Evolutionary conservation across 2,888 invertebrate genomes (phyloP).

Genomic region (Geophilus truncorum): DNA sequence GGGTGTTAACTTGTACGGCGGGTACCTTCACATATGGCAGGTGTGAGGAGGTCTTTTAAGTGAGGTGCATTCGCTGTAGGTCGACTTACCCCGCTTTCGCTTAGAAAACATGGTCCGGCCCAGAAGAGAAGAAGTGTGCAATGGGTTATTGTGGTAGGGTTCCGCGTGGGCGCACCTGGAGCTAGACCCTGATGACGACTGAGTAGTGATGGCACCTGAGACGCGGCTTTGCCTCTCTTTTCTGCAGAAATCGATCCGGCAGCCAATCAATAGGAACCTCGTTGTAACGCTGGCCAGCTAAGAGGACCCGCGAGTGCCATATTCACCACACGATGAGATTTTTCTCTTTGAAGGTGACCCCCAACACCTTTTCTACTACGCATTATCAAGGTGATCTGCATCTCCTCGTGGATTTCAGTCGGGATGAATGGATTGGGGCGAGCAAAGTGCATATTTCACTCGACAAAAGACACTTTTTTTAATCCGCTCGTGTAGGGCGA

Average conservation of each 20-base stretch:
- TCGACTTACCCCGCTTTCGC: background rate
- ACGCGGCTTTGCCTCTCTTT: conserved; percentile 1
- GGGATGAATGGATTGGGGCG: background rate
- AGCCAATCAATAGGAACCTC: conserved; percentile 12
- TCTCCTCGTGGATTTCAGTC: background rate
- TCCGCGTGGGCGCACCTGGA: conserved; percentile 20
- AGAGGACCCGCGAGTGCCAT: conserved; percentile 16
- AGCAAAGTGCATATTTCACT: background rate
- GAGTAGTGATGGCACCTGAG: background rate
- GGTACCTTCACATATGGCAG: background rate
- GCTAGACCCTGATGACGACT: conserved; percentile 20
- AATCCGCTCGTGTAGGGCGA: background rate
- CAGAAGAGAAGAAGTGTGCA: conserved; percentile 16
- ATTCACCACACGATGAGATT: background rate
- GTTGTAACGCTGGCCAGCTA: conserved; percentile 11
- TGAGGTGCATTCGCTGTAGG: background rate
- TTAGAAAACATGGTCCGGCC: conserved; percentile 5
- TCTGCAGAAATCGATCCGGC: conserved; percentile 16
- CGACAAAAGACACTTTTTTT: background rate
- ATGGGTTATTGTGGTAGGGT: conserved; percentile 9
- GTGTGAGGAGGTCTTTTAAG: background rate
- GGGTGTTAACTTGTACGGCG: background rate
- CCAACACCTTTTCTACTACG: background rate
- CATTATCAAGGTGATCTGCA: background rate
- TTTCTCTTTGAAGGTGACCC: conserved; percentile 6